Conservation (phyloP, 2,113 vertebrate species). For the Triplophysa dalaica region DNA sequence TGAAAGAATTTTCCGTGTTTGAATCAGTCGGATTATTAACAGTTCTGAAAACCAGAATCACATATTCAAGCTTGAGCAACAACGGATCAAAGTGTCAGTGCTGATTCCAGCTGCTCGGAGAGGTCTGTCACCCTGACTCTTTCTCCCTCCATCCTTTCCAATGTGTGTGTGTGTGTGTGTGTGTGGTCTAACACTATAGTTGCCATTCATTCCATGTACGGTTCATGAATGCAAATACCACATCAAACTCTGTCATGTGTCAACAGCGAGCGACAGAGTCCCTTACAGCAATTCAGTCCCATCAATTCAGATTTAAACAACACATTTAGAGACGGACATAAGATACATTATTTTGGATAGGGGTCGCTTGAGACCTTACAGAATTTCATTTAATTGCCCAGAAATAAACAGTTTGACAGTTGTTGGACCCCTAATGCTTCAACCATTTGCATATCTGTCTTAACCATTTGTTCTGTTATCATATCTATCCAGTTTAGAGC, state of each 20-base stretch:
- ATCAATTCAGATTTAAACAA: constrained; percentile 10
- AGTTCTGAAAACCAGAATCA: not conserved
- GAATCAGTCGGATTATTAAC: not conserved
- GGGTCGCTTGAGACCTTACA: constrained; percentile 6
- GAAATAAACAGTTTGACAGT: constrained; percentile 42
- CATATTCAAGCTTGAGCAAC: constrained; percentile 4
- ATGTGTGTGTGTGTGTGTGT: constrained; percentile 18
- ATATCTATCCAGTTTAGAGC: constrained; percentile 46
- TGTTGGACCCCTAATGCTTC: constrained; percentile 30
- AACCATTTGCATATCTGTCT: constrained; percentile 43
- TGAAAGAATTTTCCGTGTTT: not conserved
- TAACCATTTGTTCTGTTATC: constrained; percentile 49
- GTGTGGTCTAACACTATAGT: constrained; percentile 24
- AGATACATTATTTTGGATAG: constrained; percentile 26
- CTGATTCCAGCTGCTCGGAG: constrained; percentile 50
- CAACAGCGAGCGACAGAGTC: not conserved
- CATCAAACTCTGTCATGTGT: constrained; percentile 31
- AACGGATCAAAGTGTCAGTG: constrained; percentile 26
- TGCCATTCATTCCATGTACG: constrained; percentile 17
- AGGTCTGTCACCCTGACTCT: constrained; percentile 35
- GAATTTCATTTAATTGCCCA: constrained; percentile 17
- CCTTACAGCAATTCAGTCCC: not conserved
- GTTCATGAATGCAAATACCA: constrained; percentile 21
- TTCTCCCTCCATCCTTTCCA: constrained; percentile 10
- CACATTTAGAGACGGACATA: constrained; percentile 7